Evolutionary conservation across 2,797 vertebrate genomes (phyloP).

Genomic region (Phoebastria nigripes): DNA sequence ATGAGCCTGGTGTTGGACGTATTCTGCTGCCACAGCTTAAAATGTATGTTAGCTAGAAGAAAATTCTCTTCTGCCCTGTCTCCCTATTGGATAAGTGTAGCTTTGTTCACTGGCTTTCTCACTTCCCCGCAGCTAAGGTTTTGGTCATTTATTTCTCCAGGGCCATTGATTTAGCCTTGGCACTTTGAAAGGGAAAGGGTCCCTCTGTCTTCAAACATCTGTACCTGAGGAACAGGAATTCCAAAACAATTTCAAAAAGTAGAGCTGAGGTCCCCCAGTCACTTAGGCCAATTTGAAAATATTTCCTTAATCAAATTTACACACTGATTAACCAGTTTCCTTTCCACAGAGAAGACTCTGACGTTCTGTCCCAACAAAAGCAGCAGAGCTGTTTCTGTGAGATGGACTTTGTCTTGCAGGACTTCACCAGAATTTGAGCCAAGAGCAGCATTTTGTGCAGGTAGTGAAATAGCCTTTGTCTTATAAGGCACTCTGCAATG

Average conservation of each 20-base stretch:
- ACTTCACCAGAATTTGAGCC: not conserved
- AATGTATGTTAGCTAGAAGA: not conserved
- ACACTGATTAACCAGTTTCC: not conserved
- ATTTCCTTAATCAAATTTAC: not conserved
- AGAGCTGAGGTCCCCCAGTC: not conserved
- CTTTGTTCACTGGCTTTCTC: not conserved
- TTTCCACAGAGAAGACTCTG: not conserved
- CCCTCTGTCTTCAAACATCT: not conserved
- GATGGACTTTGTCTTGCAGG: not conserved
- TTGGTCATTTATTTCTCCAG: not conserved
- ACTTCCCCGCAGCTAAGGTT: not conserved
- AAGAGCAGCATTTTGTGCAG: not conserved
- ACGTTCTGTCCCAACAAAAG: not conserved
- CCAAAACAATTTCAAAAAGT: not conserved
- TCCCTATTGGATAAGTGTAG: not conserved
- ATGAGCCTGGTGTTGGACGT: not conserved
- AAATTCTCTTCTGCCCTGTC: not conserved
- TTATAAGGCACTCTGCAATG: not conserved
- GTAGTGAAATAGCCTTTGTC: accelerated
- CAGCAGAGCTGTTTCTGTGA: not conserved
- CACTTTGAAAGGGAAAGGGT: not conserved
- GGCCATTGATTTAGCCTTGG: not conserved
- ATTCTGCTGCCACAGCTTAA: not conserved
- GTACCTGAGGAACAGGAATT: not conserved
- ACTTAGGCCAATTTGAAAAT: not conserved